Base-by-base conservation (phyloP, 92 coral and sea anemone species). In the Palythoa caribaeorum region DNA sequence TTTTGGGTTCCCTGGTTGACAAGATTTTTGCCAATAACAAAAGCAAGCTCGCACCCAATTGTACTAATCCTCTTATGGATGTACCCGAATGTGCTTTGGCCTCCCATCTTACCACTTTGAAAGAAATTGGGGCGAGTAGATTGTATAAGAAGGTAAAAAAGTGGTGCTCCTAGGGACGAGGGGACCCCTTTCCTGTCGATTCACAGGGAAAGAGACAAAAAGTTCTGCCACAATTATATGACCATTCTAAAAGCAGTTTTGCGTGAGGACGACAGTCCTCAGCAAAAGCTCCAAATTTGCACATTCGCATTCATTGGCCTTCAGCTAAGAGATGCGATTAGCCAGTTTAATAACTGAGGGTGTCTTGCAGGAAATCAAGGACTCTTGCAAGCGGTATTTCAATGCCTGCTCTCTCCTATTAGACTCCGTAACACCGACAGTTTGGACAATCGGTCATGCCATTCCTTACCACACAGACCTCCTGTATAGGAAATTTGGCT, bases 391-490 rank as follows among this genome's bases (percentile, higher is more conserved):
- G 73, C 54, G 52, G 73, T 93, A 88, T 55, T 91, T 91, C 72
- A 91, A 85, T 88, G 92, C 94, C 6, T 88, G 76, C 73, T 85
- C 94, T 19, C 73, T 93, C 28, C 77, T 93, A 9, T 17, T 93
- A 54, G 87, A 80, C 71, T 83, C 65, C 9, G 90, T 91, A 6
- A 86, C 93, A 53, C 94, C 94, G 15, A 92, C 96, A 8, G 90
- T 87, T 35, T 94, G 94, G 96, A 91, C 94, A 38, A 78, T 93
- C 6, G 91, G 94, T 6, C 87, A 93, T 90, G 96, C 91, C 11
- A 66, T 93, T 16, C 96, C 96, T 20, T 91, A 66, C 69, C 96
- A 91, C 81, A 80, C 94, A 20, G 89, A 88, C 50, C 35, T 84
- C 20, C 76, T 91, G 54, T 90, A 79, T 65, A 87, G 65, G 36